Percentiles rank a stretch among this genome's conserved stretches.
phyloP scores from a whole-genome alignment of 64 coral and sea anemone genomes.

The Actinia equina region DNA sequence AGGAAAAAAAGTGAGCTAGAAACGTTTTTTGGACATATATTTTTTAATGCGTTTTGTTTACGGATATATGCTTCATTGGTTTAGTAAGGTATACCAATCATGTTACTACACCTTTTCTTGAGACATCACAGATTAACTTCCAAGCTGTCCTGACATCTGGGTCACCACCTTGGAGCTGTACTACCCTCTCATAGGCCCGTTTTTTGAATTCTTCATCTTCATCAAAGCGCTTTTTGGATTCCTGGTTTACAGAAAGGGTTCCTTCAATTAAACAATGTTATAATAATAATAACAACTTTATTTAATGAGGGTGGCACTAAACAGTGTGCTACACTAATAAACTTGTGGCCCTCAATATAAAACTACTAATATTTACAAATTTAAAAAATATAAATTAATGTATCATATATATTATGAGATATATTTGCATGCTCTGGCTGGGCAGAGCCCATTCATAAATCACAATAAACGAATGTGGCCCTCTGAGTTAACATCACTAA shows the following conservation, averaged over 20 bases:
- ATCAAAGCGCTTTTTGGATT: constrained; percentile 94
- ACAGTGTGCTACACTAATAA: too few species aligned
- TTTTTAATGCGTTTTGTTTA: too few species aligned
- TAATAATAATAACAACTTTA: too few species aligned
- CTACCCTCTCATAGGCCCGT: constrained; percentile 90
- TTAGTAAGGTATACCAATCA: too few species aligned
- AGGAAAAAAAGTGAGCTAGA: not conserved
- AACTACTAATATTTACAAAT: too few species aligned
- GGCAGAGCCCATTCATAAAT: not conserved
- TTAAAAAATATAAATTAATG: too few species aligned
- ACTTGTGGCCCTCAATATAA: too few species aligned
- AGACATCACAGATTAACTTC: constrained; percentile 97
- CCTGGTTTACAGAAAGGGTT: constrained; percentile 32
- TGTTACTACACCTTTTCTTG: constrained; percentile 58
- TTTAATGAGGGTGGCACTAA: too few species aligned
- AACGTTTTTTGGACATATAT: too few species aligned
- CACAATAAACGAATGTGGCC: not conserved
- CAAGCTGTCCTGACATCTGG: constrained; percentile 89
- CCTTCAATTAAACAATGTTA: not conserved
- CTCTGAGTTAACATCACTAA: too few species aligned
- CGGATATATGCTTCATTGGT: too few species aligned
- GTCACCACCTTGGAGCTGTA: constrained; percentile 75
- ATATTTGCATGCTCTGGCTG: not conserved
- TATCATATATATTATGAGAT: too few species aligned
- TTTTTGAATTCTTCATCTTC: constrained; percentile 88